Evolutionary conservation across 1,140 invertebrate species (phyloP).

Genomic region (Panagrolaimus sp.): DNA sequence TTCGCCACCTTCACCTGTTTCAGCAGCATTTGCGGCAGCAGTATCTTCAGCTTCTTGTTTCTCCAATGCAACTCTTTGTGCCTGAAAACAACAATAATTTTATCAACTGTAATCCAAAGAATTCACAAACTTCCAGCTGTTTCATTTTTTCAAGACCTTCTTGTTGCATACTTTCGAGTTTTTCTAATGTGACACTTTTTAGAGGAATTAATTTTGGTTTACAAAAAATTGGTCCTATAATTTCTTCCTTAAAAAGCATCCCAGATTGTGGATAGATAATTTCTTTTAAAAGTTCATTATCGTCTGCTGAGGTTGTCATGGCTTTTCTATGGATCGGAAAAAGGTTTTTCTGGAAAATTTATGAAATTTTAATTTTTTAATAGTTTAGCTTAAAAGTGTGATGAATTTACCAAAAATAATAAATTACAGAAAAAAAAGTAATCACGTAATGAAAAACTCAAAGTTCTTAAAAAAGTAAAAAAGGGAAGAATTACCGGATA

Average conservation of each 20-base stretch:
- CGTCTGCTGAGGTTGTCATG: background rate
- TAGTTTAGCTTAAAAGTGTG: too few species aligned
- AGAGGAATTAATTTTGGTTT: slow-evolving; percentile 49
- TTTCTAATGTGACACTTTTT: slow-evolving; percentile 44
- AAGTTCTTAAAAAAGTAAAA: too few species aligned
- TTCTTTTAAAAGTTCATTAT: background rate
- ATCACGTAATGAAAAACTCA: too few species aligned
- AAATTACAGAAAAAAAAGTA: too few species aligned
- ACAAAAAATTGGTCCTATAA: slow-evolving; percentile 38
- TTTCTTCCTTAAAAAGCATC: slow-evolving; percentile 4
- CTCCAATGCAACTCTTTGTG: background rate
- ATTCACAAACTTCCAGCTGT: slow-evolving; percentile 28
- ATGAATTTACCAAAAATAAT: too few species aligned
- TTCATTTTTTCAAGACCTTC: slow-evolving; percentile 42
- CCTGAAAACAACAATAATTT: background rate
- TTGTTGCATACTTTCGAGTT: slow-evolving; percentile 45
- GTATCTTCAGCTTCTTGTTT: background rate
- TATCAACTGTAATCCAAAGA: too few species aligned
- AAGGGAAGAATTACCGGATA: too few species aligned
- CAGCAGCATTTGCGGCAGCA: background rate
- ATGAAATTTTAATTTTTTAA: too few species aligned
- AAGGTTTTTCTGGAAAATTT: too few species aligned
- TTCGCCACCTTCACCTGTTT: background rate
- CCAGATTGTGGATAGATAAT: background rate
- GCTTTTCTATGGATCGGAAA: too few species aligned